phyloP scores from a whole-genome alignment of 1,140 invertebrate genomes.

The Muscidifurax raptorellus region DNA sequence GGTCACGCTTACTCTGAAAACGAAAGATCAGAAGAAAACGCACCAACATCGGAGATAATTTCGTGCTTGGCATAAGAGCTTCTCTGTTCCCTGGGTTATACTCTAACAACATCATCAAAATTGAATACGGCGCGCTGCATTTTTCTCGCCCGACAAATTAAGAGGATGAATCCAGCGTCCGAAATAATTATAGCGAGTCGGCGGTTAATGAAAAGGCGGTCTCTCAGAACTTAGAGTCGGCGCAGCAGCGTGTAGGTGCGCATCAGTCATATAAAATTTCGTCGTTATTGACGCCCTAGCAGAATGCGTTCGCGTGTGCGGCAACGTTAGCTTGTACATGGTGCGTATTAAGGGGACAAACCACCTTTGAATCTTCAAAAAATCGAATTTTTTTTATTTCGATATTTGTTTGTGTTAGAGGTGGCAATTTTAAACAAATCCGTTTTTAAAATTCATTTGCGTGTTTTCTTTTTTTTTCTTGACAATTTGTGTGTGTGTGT shows the following conservation, averaged over 20 bases:
- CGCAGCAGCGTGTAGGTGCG: background rate
- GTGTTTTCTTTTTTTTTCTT: no score
- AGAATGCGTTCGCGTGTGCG: background rate
- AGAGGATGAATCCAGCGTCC: background rate
- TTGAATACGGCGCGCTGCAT: background rate
- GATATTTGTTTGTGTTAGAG: no score
- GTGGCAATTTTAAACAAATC: no score
- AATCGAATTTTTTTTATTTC: no score
- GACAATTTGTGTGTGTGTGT: no score
- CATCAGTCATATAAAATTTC: background rate
- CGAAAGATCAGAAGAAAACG: no score
- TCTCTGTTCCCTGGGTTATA: background rate
- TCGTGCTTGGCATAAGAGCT: background rate
- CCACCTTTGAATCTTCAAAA: no score
- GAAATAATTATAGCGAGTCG: slow-evolving; percentile 7
- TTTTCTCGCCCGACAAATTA: background rate
- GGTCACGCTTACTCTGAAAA: no score
- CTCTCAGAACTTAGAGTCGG: background rate
- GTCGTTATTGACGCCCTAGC: slow-evolving; percentile 55
- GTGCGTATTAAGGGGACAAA: slow-evolving; percentile 41
- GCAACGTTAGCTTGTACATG: slow-evolving; percentile 11
- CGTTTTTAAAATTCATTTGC: no score
- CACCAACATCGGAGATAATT: background rate
- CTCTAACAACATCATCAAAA: background rate
- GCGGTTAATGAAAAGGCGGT: background rate